These are phyloP conservation scores for Cassiopea andromeda DNA, from an alignment of 30 jellyfish, hydroid and myxozoan species.

Conservation along the genomic window DNA sequence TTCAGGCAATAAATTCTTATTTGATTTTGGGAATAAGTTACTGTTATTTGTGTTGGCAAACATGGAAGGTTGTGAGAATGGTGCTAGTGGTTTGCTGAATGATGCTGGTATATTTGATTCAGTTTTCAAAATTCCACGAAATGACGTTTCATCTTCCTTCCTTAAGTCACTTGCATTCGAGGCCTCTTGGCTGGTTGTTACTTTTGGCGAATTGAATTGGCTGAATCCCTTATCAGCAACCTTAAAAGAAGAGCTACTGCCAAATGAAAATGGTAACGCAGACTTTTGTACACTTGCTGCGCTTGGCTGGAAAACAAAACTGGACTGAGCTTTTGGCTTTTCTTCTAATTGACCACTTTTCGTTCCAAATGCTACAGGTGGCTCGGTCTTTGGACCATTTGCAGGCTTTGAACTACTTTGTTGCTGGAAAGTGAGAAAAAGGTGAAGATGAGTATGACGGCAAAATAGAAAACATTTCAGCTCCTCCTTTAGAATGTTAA, in stretches of 20 bases:
- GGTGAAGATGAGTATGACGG: not conserved
- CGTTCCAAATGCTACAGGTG: not conserved
- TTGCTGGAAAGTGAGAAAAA: not conserved
- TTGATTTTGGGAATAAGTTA: not conserved
- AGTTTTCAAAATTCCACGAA: not conserved
- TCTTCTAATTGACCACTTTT: not conserved
- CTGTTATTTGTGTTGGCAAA: not conserved
- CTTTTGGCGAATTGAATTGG: not conserved
- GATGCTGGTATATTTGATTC: not conserved
- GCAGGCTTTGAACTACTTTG: not conserved
- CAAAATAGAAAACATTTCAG: too few relatives aligned
- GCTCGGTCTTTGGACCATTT: constrained; percentile 1
- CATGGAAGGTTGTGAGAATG: not conserved
- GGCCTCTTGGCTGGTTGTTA: not conserved
- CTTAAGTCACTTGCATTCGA: not conserved
- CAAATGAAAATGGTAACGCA: not conserved
- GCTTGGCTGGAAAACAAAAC: not conserved
- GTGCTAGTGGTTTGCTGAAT: not conserved
- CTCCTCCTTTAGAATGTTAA: too few relatives aligned
- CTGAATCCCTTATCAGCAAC: not conserved
- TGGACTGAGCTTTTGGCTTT: not conserved
- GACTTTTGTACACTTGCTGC: not conserved
- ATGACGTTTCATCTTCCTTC: not conserved
- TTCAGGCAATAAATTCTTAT: not conserved
- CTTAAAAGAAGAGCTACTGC: not conserved